Conservation (phyloP, 2,888 invertebrate species). For the Cosmia trapezina region DNA sequence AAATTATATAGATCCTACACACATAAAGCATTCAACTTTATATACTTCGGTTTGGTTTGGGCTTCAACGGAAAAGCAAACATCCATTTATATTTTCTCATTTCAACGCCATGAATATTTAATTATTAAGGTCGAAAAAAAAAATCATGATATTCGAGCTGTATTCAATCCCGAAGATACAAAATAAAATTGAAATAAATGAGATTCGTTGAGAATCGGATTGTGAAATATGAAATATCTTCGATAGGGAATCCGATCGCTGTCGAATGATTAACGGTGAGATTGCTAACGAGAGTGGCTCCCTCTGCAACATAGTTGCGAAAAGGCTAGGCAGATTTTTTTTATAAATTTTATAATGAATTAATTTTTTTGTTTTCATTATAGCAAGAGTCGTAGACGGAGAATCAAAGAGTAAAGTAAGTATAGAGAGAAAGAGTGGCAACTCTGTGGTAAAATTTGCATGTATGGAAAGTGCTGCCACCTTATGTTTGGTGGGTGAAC, state of each 20-base stretch:
- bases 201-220: constrained; percentile 54
- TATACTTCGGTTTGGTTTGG: background rate
- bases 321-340: too few relatives aligned
- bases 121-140: constrained; percentile 21
- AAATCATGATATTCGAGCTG: constrained; percentile 19
- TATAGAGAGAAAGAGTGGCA: too few relatives aligned
- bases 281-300: constrained; percentile 57
- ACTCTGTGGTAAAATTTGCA: too few relatives aligned
- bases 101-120: constrained; percentile 22
- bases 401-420: too few relatives aligned
- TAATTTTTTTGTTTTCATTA: too few relatives aligned
- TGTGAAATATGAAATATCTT: constrained; percentile 57
- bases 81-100: constrained; percentile 17
- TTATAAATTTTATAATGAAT: too few relatives aligned
- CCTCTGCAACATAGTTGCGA: too few relatives aligned
- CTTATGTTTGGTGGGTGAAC: too few relatives aligned
- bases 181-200: constrained; percentile 54
- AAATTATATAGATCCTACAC: background rate
- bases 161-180: constrained; percentile 29
- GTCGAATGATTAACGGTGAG: constrained; percentile 61
- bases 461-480: too few relatives aligned
- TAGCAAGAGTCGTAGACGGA: too few relatives aligned
- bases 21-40: background rate
- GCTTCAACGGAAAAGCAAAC: constrained; percentile 8
- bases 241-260: constrained; percentile 50